phyloP scores from a whole-genome alignment of 2,113 vertebrate species.

The Delphinus delphis region DNA sequence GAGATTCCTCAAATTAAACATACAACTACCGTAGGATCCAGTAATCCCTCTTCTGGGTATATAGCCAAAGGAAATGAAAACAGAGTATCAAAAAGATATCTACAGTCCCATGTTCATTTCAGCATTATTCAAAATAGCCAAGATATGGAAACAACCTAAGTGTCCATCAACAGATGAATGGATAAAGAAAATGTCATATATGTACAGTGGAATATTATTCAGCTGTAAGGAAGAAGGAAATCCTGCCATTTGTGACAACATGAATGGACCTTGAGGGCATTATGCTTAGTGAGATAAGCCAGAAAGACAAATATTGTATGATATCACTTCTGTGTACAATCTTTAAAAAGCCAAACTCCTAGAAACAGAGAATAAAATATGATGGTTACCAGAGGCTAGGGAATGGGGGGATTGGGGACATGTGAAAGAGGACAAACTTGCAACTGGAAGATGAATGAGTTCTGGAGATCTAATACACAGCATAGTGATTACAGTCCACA shows the following conservation, averaged over 20 bases:
- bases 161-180: not conserved
- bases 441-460: not conserved
- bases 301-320: not conserved
- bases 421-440: not conserved
- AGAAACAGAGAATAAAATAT: not conserved
- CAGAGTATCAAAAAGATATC: not conserved
- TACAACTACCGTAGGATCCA: not conserved
- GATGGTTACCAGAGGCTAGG: not conserved
- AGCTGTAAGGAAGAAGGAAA: not conserved
- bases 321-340: too few species aligned
- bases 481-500: not conserved
- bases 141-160: not conserved
- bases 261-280: too few species aligned
- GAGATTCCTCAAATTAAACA: not conserved
- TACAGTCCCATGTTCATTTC: not conserved
- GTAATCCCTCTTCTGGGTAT: not conserved
- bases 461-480: not conserved
- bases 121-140: not conserved
- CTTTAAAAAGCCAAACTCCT: too few species aligned
- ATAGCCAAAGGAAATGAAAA: not conserved
- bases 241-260: not conserved
- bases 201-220: not conserved
- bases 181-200: not conserved
- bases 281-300: too few species aligned
- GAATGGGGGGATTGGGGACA: not conserved